Conservation (phyloP, 92 coral and sea anemone species). For the Desmophyllum pertusum region DNA sequence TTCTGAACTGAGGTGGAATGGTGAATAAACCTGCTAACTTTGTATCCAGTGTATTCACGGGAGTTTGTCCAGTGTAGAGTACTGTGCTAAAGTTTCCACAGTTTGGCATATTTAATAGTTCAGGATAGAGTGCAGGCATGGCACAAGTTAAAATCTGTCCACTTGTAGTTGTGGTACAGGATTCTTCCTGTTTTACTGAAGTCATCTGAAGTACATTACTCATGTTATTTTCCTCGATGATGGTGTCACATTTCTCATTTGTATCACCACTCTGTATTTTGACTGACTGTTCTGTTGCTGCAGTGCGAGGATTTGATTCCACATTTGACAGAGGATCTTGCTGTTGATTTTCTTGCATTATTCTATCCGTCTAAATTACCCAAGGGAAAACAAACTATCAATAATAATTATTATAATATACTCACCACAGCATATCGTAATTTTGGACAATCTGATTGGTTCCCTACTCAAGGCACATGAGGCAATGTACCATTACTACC, state of each 20-base stretch:
- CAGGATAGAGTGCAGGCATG: not conserved
- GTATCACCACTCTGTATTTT: not conserved
- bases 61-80: not conserved
- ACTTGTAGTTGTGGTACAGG: not conserved
- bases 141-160: not conserved
- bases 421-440: too few species aligned
- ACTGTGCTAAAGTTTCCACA: not conserved
- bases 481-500: too few species aligned
- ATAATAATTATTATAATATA: too few species aligned
- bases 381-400: not conserved
- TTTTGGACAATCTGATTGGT: too few species aligned
- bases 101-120: not conserved
- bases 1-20: not conserved
- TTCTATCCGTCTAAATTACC: not conserved
- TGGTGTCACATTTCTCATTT: not conserved
- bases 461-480: too few species aligned
- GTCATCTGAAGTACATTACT: not conserved
- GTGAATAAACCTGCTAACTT: not conserved
- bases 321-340: not conserved
- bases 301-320: not conserved
- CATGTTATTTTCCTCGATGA: not conserved
- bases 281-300: slow-evolving; percentile 4
- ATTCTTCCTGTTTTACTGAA: not conserved
- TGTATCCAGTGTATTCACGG: not conserved
- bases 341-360: not conserved